Evolutionary conservation across 2,113 vertebrate species (phyloP), one percentile per base, ranked within the genome.

Genomic region (Plecotus auritus): DNA sequence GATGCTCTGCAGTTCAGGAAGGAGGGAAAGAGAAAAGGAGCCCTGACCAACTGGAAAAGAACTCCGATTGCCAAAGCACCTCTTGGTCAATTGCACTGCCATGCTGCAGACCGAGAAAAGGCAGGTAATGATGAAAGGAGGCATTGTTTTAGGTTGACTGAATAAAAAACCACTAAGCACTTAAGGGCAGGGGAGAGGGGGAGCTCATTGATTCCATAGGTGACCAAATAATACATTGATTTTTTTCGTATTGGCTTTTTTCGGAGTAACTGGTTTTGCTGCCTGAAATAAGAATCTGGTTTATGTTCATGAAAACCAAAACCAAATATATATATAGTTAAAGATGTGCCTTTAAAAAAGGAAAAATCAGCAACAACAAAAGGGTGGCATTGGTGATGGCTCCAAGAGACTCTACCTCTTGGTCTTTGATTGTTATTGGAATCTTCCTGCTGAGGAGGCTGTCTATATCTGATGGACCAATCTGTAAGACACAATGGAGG

Each of bases 261-360:
- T 81, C 78, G 37, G 56, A 95, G 22, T 78, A 81, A 90, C 56
- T 78, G 77, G 20, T 45, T 96, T 91, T 93, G 64, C 54, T 88
- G 9, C 73, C 77, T 66, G 69, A 94, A 86, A 88, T 80, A 83
- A 92, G 54, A 96, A 85, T 90, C 72, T 89, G 51, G 37, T 77
- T 92, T 67, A 37, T 69, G 2, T 78, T 84, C 88, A 78, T 35
- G 80, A 42, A n/a, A 87, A 84, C 37, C 47, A 85, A 51, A 54
- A 26, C 76, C 64, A 70, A 56, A 66, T 28, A 61, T 61, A 61
- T 20, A 61, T 61, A 42, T 70, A 88, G 22, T 59, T 59, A 91
- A 82, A 77, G 30, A 22, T 67, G 18, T 90, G 87, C 56, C 26
- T 92, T 88, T 49, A 8, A 51, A 69, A 78, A 35, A 70, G 40